phyloP scores from a whole-genome alignment of 2,797 vertebrate species.

The Emys orbicularis region DNA sequence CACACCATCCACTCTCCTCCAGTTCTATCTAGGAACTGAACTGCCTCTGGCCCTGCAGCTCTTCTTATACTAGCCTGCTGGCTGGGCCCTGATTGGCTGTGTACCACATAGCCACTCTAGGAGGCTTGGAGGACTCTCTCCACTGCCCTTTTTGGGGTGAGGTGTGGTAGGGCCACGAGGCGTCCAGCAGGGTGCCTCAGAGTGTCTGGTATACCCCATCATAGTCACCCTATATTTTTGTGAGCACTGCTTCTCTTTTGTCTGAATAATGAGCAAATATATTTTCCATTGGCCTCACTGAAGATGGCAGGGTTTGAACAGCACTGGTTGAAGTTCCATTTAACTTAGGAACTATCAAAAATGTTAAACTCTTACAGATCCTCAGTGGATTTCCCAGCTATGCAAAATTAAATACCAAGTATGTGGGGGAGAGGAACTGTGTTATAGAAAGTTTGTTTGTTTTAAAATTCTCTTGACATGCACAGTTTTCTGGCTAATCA shows the following conservation, averaged over 20 bases:
- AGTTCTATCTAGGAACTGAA: too few relatives aligned
- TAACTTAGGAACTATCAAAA: background rate
- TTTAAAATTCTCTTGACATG: background rate
- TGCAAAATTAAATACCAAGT: background rate
- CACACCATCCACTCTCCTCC: too few relatives aligned
- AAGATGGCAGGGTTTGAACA: background rate
- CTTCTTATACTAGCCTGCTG: too few relatives aligned
- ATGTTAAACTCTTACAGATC: background rate
- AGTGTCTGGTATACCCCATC: too few relatives aligned
- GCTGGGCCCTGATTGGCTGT: too few relatives aligned
- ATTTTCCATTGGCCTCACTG: background rate
- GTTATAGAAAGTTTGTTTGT: fast-evolving
- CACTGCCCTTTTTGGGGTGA: too few relatives aligned
- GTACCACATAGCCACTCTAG: too few relatives aligned
- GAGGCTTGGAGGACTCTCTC: too few relatives aligned
- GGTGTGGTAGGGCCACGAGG: too few relatives aligned
- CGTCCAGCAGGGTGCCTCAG: too few relatives aligned
- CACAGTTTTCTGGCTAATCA: background rate
- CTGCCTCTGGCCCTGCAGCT: too few relatives aligned
- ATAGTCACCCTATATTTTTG: too few relatives aligned
- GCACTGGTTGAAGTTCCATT: background rate
- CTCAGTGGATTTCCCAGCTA: background rate
- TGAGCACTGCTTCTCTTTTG: background rate
- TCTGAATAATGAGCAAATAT: fast-evolving
- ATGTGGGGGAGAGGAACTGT: background rate